Base-by-base conservation (phyloP, 2,888 invertebrate genomes). In the Watsonalla binaria region DNA sequence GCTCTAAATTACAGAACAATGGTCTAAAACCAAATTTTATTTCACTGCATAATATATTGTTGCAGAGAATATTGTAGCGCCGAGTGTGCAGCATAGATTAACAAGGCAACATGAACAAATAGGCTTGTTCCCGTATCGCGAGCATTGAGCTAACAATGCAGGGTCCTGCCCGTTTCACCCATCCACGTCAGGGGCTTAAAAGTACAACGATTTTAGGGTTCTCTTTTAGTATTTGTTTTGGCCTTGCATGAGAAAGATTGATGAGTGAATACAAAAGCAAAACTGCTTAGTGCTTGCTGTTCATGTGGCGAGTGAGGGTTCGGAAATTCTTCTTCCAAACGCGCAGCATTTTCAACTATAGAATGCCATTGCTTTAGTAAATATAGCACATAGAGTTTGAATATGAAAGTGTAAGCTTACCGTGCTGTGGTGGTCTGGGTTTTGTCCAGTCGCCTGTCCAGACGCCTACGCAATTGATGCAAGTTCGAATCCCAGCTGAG, bases 61-160 rank as follows among this genome's bases (percentile, higher is more conserved):
- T 50, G 52, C 56, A 47, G 37, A 33, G 57, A 47, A 52, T 51
- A 56, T 55, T 53, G 54, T 52, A 54, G 57, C 56, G 57, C 57
- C 51, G 45, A 53, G 47, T 35, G 52, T 51, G 52, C 46, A 53
- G 55, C 45, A 46, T 55, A 37, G 58, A 61, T 61, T 63, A 61
- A 60, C 61, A 52, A 56, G 55, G 51, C 47, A 53, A 54, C 34
- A 46, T 11, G 46, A 56, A 47, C 55, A 56, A 53, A 47, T 52
- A 50, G 47, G 52, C 52, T 51, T 51, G 42, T 35, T 46, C 8
- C 15, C 45, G 33, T 51, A 45, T 51, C 45, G 51, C 34, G 45
- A 34, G 33, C 11, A 45, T 9, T 51, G 13, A 46, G 34, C 45
- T 51, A 46, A 54, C 51, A 54, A 53, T 48, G 46, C 35, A 51